Evolutionary conservation across 2,113 vertebrate genomes (phyloP), one percentile per base, ranked within the genome.

Genomic region (Passer domesticus): DNA sequence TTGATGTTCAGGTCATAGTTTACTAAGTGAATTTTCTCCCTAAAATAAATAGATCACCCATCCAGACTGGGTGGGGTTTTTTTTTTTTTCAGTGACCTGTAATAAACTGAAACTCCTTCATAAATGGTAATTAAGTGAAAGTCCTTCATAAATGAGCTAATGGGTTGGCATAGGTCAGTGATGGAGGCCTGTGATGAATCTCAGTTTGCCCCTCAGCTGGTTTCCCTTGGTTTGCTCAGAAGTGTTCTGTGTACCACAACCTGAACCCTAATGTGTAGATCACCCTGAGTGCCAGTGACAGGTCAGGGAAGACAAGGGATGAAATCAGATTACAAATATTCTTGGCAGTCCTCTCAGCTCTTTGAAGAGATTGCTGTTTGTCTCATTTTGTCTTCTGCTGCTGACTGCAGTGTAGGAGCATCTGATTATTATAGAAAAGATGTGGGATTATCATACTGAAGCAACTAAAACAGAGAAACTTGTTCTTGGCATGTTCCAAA

Each of bases 361-460:
- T 70, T 90, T 58, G 52, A 47, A 89, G 72, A 53, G 73, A 31
- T 63, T 81, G 47, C 25, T 83, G 69, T 41, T 87, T 0, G 1
- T 94, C 88, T 96, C 19, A 1, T 83, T 77, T 85, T 83, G 60
- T 95, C 58, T 83, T 89, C 85, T 86, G 81, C 59, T 83, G 60
- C 73, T 0, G 7, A 64, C 23, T 80, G 62, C 66, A 46, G 56
- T 43, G 90, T 86, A 74, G 92, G 92, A 96, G 90, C 95, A 78
- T 83, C 37, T 92, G 85, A 93, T 92, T 92, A 94, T 96, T 96
- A 90, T 75, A 93, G 90, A 41, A 88, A 90, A 96, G 85, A 78
- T 88, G 83, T 95, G 60, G 96, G 93, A 75, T 92, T 93, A 86
- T 75, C 35, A 21, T 72, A 46, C 72, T 35, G 88, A 88, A 92